Evolutionary conservation across 2,888 invertebrate species (phyloP), one percentile per base, ranked within the genome.

Genomic region (Diarsia mendica): DNA sequence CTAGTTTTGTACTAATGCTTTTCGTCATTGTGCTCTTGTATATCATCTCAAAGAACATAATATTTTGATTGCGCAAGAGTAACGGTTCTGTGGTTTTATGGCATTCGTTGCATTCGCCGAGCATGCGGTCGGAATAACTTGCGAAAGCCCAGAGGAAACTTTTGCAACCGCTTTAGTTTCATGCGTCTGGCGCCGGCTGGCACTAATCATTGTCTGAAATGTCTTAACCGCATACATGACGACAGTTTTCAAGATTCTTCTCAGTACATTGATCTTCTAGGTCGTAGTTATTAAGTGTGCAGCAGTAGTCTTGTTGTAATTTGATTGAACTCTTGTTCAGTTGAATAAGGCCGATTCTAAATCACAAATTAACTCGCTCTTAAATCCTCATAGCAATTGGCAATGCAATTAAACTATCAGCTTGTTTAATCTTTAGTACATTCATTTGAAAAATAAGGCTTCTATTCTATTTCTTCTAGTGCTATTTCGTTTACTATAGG

Each of bases 81-180:
- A 87, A 87, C 88, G 80, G 86, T 85, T 82, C 87, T 90, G 91
- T 87, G 91, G 92, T 90, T 92, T 89, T 89, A 90, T 89, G 88
- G 89, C 85, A 90, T 90, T 90, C 79, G 85, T 89, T 89, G 89
- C 87, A 88, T 87, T 91, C 85, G 82, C 68, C 68, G 80, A 81
- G 87, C 85, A 85, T 89, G 91, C 89, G 89, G 91, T 89, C 72
- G 86, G 84, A 87, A 87, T 89, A 86, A 81, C 89, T 93, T 93
- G 88, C 91, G 90, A 93, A 92, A 93, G 89, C 82, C 83, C 85
- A 77, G 85, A 88, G 86, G 87, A 90, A 89, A 90, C 87, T 93
- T 92, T 92, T 88, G 92, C 87, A 92, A 93, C 86, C 89, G 89
- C 79, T 89, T 89, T 86, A 88, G 88, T 89, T 89, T 85, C 83